Evolutionary conservation across 2,113 vertebrate genomes (phyloP).

Genomic region (Labeo rohita): DNA sequence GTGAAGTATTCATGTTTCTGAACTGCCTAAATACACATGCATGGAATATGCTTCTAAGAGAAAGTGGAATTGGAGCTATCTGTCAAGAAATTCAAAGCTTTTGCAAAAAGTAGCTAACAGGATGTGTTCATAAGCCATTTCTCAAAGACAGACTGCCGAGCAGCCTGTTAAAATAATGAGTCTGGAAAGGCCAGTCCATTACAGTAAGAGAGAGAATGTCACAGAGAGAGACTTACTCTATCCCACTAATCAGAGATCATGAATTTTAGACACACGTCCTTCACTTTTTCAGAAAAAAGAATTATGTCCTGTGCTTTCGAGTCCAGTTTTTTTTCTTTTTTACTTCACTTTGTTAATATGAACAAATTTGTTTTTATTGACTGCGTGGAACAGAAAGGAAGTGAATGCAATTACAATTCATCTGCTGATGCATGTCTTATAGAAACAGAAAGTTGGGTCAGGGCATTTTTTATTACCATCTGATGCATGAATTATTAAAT

Average conservation of each 20-base stretch:
- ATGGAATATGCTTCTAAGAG: background rate
- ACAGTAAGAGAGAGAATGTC: background rate
- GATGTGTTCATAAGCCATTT: background rate
- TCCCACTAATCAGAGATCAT: background rate
- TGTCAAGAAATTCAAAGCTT: constrained; percentile 12
- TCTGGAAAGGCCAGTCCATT: constrained; percentile 20
- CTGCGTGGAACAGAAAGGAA: background rate
- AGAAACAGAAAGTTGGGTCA: background rate
- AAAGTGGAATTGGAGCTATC: background rate
- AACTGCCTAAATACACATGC: background rate
- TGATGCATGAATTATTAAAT: background rate
- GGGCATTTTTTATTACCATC: background rate
- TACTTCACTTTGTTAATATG: background rate
- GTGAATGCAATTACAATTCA: background rate
- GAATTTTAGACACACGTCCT: background rate
- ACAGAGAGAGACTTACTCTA: background rate
- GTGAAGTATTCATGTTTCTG: background rate
- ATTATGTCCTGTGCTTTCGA: background rate
- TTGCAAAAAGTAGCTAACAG: constrained; percentile 9
- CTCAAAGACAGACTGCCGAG: constrained; percentile 28
- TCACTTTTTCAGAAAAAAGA: background rate
- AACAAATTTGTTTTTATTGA: background rate
- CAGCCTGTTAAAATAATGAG: constrained; percentile 45
- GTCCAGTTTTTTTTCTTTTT: background rate
- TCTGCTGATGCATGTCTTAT: background rate